Evolutionary conservation across 2,113 vertebrate genomes (phyloP).

Genomic region (Pholis gunnellus): DNA sequence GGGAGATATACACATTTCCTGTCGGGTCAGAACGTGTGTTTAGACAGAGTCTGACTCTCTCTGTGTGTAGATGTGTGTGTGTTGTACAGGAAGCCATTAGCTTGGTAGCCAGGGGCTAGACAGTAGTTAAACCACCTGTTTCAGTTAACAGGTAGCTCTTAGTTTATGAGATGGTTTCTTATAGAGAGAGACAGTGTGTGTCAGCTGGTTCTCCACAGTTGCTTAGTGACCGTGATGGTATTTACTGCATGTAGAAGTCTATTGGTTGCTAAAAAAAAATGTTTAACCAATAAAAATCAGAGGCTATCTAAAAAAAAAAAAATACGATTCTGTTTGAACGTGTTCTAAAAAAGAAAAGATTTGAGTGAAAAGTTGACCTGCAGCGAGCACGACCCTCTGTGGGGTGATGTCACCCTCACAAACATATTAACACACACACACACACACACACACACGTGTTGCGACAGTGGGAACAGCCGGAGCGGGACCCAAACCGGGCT

Average conservation of each 20-base stretch:
- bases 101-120: conserved; percentile 56
- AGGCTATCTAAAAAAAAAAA: neutral
- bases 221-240: conserved; percentile 23
- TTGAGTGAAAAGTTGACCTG: neutral
- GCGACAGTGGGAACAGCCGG: conserved; percentile 38
- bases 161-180: conserved; percentile 72
- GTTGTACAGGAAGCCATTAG: conserved; percentile 65
- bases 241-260: neutral
- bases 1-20: conserved; percentile 51
- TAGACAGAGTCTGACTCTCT: conserved; percentile 35
- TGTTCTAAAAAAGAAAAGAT: neutral
- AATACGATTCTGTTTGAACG: neutral
- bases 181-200: conserved; percentile 34
- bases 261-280: neutral
- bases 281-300: neutral
- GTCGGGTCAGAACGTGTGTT: conserved; percentile 41
- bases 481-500: conserved; percentile 37
- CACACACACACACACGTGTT: conserved; percentile 58
- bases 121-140: conserved; percentile 74
- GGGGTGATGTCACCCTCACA: conserved; percentile 46
- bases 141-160: conserved; percentile 74
- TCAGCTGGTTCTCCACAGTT: conserved; percentile 20
- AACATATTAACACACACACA: conserved; percentile 48
- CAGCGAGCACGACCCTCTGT: neutral
- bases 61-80: conserved; percentile 45